These are phyloP conservation scores for Boloria selene DNA, from an alignment of 2,888 invertebrate species.

Conservation along the genomic window DNA sequence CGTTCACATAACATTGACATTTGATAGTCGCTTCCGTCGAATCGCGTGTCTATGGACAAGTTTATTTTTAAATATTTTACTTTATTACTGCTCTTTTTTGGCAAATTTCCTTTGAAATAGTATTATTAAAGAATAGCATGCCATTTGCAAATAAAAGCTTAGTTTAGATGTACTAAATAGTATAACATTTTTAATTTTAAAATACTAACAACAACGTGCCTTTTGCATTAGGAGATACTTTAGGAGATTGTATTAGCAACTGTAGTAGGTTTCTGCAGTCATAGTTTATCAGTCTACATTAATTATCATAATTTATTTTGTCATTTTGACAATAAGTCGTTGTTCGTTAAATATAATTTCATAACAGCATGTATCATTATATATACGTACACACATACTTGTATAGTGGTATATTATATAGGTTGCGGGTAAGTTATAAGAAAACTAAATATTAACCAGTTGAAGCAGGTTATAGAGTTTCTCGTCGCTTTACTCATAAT, in stretches of 20 bases:
- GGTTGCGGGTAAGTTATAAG: background rate
- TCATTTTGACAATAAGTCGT: too few relatives aligned
- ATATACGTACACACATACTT: background rate
- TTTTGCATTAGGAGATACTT: too few relatives aligned
- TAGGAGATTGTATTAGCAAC: too few relatives aligned
- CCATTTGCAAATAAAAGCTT: background rate
- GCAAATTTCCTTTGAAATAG: background rate
- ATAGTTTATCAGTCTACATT: too few relatives aligned
- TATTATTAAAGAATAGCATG: slow-evolving; percentile 5
- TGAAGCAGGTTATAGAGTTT: slow-evolving; percentile 6
- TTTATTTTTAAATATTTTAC: slow-evolving; percentile 4
- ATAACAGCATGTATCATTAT: too few relatives aligned
- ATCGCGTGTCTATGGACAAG: slow-evolving; percentile 24
- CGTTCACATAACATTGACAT: slow-evolving; percentile 39
- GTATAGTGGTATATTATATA: too few relatives aligned
- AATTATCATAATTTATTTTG: too few relatives aligned
- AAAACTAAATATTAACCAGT: slow-evolving; percentile 9
- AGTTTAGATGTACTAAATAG: background rate
- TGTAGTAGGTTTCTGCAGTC: too few relatives aligned
- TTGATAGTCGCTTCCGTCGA: slow-evolving; percentile 33
- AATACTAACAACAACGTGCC: background rate
- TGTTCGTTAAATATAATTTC: too few relatives aligned
- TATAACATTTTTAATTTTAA: too few relatives aligned
- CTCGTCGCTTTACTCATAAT: slow-evolving; percentile 12
- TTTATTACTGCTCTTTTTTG: slow-evolving; percentile 7